These are phyloP conservation scores for Melipona beecheii DNA, from an alignment of 2,888 invertebrate species.

Conservation along the genomic window DNA sequence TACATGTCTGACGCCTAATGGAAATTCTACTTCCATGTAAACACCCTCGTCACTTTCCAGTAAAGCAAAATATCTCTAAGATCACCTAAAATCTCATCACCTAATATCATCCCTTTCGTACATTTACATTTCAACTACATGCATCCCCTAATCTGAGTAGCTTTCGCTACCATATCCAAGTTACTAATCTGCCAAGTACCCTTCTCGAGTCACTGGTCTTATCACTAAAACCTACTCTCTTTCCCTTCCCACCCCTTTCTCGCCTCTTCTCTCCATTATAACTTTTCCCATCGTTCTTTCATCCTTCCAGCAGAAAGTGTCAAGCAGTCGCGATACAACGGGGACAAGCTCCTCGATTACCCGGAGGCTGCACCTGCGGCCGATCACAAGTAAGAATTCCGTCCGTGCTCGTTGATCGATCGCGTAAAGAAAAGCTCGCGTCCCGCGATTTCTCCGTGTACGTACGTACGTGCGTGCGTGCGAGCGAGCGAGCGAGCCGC, in stretches of 20 bases:
- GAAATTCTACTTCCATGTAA: neutral
- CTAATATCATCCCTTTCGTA: neutral
- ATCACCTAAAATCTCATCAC: neutral
- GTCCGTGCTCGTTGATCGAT: constrained; percentile 62
- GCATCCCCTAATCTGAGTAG: neutral
- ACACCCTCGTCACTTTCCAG: too few relatives aligned
- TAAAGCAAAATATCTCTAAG: neutral
- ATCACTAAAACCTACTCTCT: neutral
- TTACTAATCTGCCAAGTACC: neutral
- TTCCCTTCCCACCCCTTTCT: neutral
- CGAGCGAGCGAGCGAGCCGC: constrained; percentile 3
- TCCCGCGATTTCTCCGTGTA: neutral
- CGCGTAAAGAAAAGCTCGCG: constrained; percentile 69
- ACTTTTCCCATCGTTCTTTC: neutral
- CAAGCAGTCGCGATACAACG: neutral
- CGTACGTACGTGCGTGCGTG: too few relatives aligned
- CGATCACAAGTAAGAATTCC: constrained; percentile 66
- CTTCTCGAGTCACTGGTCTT: neutral
- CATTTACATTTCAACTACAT: neutral
- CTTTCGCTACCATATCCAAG: neutral
- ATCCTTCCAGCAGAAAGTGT: neutral
- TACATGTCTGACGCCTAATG: neutral
- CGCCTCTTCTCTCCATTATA: neutral
- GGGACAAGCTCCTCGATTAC: constrained; percentile 35
- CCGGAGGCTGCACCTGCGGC: constrained; percentile 43